Evolutionary conservation across 1,140 invertebrate species (phyloP), one percentile per base, ranked within the genome.

Genomic region (Leptinotarsa defecta): DNA sequence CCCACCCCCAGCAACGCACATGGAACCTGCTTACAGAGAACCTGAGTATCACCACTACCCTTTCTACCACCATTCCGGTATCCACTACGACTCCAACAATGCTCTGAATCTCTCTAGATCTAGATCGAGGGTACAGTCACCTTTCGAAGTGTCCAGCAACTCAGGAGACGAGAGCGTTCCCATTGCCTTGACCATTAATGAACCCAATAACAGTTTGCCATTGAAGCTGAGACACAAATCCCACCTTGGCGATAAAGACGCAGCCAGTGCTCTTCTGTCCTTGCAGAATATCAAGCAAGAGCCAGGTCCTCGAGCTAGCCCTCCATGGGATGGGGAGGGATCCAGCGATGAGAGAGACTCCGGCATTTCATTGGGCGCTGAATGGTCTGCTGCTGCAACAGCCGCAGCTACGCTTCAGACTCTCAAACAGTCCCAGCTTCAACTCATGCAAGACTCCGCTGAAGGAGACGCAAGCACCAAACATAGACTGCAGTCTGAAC

Each of bases 211-310:
- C 80, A 91, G 91, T 78, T 84, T 97, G 76, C 96, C 96, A 0
- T 91, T 96, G 79, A 97, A 97, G 85, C 87, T 97, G 71, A 91
- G 96, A 78, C 95, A 98, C 89, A 98, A 97, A 85, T 93, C 92
- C n/a, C 92, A 95, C 80, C 88, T 96, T 64, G 94, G 94, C 0
- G 94, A 96, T 84, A 95, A 95, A 81, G 94, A 95, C 82, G 93
- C 94, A 1, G 93, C 94, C 1, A 93, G 89, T 78, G 92, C 93
- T 0, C 88, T 94, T 4, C 87, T 94, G 0, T 92, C 93, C 3
- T 89, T 93, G 3, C 94, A 94, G 82, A 93, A 93, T 79, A 95
- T 93, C 84, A 95, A 94, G 81, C 93, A 95, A 81, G 94, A 95
- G 83, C 92, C 93, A 0, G 92, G 91, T 15, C 88, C 90, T 3